Conservation (phyloP, 2,888 invertebrate species). For the Sericinus montela region DNA sequence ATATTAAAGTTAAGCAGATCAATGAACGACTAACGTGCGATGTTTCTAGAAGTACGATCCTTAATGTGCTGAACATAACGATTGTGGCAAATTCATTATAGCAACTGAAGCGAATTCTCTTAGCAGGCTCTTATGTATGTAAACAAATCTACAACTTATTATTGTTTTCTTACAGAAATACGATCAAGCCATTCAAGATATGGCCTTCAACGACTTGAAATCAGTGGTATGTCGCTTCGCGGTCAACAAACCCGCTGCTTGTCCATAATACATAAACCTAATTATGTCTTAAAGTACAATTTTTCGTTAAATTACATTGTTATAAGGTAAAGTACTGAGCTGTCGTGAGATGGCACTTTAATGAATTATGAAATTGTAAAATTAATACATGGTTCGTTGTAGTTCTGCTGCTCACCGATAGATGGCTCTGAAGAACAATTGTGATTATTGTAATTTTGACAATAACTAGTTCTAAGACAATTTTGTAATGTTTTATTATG, state of each 20-base stretch:
- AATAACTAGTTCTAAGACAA: conserved; percentile 2
- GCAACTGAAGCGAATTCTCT: too few relatives aligned
- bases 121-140: too few relatives aligned
- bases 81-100: too few relatives aligned
- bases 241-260: conserved; percentile 38
- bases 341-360: background rate
- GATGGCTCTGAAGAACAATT: background rate
- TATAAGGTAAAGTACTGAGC: background rate
- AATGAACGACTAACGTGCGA: too few relatives aligned
- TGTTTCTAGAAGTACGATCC: too few relatives aligned
- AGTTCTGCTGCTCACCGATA: background rate
- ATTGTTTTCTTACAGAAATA: conserved; percentile 67
- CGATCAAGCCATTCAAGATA: conserved; percentile 74
- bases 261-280: conserved; percentile 32
- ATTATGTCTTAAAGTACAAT: conserved; percentile 6
- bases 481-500: background rate
- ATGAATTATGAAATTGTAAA: background rate
- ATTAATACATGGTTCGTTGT: background rate
- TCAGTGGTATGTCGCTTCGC: conserved; percentile 75
- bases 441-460: background rate
- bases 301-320: background rate
- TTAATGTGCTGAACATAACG: too few relatives aligned
- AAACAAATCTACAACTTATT: too few relatives aligned
- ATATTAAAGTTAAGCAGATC: too few relatives aligned
- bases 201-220: conserved; percentile 78